These are phyloP conservation scores for Beris chalybata DNA, from an alignment of 2,888 invertebrate species.

Conservation along the genomic window DNA sequence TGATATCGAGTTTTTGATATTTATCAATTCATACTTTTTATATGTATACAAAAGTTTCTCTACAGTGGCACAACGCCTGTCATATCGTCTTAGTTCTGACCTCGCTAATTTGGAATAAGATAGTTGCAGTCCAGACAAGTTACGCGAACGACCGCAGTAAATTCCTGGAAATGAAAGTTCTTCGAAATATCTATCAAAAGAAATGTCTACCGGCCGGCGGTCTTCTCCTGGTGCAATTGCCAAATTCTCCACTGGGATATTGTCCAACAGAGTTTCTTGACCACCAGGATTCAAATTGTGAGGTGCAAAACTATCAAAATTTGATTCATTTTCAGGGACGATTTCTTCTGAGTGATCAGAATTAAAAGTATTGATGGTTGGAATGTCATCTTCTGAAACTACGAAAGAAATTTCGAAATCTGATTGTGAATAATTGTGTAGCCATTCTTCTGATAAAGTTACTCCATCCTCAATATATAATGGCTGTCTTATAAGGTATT, in stretches of 20 bases:
- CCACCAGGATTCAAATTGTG: constrained; percentile 37
- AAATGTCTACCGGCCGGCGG: constrained; percentile 32
- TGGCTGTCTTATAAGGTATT: too few relatives aligned
- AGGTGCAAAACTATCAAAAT: too few relatives aligned
- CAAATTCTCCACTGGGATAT: constrained; percentile 28
- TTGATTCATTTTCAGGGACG: too few relatives aligned
- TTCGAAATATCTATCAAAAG: constrained; percentile 32
- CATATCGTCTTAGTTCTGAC: not conserved
- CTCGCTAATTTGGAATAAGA: too few relatives aligned
- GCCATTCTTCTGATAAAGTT: too few relatives aligned
- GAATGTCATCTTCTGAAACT: too few relatives aligned
- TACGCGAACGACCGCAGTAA: constrained; percentile 32
- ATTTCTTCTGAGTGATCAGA: too few relatives aligned
- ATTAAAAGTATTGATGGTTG: too few relatives aligned
- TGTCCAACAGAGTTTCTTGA: constrained; percentile 40
- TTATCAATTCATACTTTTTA: not conserved
- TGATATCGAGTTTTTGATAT: constrained; percentile 6
- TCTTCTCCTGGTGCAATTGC: constrained; percentile 41
- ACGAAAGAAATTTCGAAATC: not conserved
- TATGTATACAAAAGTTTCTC: constrained; percentile 5
- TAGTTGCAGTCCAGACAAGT: too few relatives aligned
- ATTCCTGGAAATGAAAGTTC: constrained; percentile 40
- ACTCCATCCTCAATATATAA: too few relatives aligned
- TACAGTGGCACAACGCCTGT: not conserved
- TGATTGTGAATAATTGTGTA: too few relatives aligned